Percentiles rank a stretch among this genome's conserved stretches.
phyloP scores from a whole-genome alignment of 2,888 invertebrate genomes.

The Coelinius sp. region DNA sequence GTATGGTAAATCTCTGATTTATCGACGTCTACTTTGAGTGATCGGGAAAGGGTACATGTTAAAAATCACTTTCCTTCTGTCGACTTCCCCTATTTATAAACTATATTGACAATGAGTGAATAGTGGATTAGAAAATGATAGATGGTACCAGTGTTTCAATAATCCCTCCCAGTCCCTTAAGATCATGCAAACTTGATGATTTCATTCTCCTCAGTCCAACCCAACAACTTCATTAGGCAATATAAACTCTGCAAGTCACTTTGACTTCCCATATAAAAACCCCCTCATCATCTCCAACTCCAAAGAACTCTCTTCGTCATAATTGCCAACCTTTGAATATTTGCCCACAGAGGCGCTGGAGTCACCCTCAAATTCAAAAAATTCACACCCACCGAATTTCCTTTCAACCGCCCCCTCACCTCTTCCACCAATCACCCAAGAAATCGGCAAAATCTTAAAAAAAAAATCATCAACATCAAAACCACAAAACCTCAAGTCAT shows the following conservation, averaged over 20 bases:
- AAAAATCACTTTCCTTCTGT: neutral
- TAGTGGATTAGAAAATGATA: no score
- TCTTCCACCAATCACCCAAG: neutral
- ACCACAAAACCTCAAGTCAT: neutral
- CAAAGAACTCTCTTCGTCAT: neutral
- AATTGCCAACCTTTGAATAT: neutral
- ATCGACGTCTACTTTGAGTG: neutral
- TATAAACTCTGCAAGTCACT: neutral
- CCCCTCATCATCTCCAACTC: neutral
- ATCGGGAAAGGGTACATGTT: neutral
- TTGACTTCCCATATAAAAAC: neutral
- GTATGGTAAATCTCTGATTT: neutral
- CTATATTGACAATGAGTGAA: no score
- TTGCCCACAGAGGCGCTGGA: conserved; percentile 10
- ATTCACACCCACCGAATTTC: neutral
- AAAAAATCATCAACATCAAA: neutral
- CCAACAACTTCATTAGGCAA: neutral
- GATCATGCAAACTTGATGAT: neutral
- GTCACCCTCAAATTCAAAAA: neutral
- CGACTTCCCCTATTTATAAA: no score
- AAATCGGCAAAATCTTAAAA: neutral
- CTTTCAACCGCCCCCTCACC: neutral
- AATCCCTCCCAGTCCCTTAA: neutral
- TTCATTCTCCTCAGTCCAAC: neutral
- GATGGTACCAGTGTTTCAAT: neutral